These are phyloP conservation scores for Petrocephalus schoutedeni DNA, from an alignment of 2,797 vertebrate genomes.

Conservation along the genomic window DNA sequence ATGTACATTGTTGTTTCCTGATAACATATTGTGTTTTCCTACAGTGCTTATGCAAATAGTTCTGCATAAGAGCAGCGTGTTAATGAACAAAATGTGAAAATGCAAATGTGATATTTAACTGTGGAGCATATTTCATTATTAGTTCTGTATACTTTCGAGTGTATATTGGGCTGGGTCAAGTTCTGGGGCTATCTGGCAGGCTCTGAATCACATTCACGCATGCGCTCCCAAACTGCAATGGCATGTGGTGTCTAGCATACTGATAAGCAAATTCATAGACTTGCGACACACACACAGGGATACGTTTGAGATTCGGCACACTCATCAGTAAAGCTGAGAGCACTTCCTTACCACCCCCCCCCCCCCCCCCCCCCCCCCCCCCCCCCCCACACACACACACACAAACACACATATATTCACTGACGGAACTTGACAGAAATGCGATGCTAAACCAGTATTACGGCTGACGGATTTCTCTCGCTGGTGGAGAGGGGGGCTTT, in stretches of 20 bases:
- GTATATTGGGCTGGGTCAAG: neutral
- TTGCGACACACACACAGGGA: neutral
- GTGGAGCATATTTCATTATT: neutral
- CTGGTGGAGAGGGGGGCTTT: neutral
- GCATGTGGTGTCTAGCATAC: neutral
- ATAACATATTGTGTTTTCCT: neutral
- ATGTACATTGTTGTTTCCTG: neutral
- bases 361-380: no score
- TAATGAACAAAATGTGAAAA: neutral
- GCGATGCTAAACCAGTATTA: neutral
- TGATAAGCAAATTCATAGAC: neutral
- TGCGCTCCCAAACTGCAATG: neutral
- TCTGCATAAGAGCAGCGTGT: neutral
- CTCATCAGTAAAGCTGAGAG: neutral
- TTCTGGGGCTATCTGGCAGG: neutral
- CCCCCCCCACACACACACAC: neutral
- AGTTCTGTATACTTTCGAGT: neutral
- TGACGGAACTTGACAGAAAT: neutral
- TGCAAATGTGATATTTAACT: constrained; percentile 5
- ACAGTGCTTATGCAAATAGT: neutral
- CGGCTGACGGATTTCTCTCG: neutral
- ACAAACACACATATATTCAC: neutral
- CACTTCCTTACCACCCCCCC: no score
- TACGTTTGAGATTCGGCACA: neutral
- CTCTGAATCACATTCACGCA: neutral